phyloP scores from a whole-genome alignment of 2,113 vertebrate species.

The Rhea pennata region DNA sequence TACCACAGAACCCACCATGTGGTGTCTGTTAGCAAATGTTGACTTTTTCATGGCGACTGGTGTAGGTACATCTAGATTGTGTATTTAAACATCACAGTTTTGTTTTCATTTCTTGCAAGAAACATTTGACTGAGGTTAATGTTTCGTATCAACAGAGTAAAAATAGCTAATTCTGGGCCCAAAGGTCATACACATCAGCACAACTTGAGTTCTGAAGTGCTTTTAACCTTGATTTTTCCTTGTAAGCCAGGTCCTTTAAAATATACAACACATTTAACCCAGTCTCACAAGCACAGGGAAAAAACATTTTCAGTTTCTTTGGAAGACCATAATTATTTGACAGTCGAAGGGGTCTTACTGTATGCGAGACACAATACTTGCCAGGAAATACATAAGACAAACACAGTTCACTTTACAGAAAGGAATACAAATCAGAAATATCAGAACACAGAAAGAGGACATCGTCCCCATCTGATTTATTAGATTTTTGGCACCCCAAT shows the following conservation, averaged over 20 bases:
- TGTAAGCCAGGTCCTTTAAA: constrained; percentile 65
- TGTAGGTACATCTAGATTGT: constrained; percentile 62
- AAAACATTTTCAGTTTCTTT: neutral
- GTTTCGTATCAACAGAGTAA: constrained; percentile 71
- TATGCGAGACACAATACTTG: constrained; percentile 7
- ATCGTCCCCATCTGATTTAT: constrained; percentile 82
- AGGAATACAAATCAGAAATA: constrained; percentile 84
- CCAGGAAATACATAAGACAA: constrained; percentile 66
- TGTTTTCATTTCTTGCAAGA: constrained; percentile 70
- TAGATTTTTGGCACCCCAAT: constrained; percentile 79
- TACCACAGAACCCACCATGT: constrained; percentile 60
- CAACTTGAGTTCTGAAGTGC: constrained; percentile 71
- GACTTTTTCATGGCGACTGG: constrained; percentile 59
- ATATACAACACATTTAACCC: constrained; percentile 57
- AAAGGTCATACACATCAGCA: constrained; percentile 72
- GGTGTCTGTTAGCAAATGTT: constrained; percentile 69
- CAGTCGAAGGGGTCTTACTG: neutral
- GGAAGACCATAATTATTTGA: constrained; percentile 9
- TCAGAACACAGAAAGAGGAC: constrained; percentile 64
- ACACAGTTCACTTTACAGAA: constrained; percentile 28
- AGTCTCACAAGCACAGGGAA: neutral
- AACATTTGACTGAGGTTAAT: constrained; percentile 69
- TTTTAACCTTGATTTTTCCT: constrained; percentile 71
- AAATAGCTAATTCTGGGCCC: constrained; percentile 72
- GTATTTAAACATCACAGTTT: constrained; percentile 69